Conservation (phyloP, 2,113 vertebrate genomes). For the Clarias batrachus region DNA sequence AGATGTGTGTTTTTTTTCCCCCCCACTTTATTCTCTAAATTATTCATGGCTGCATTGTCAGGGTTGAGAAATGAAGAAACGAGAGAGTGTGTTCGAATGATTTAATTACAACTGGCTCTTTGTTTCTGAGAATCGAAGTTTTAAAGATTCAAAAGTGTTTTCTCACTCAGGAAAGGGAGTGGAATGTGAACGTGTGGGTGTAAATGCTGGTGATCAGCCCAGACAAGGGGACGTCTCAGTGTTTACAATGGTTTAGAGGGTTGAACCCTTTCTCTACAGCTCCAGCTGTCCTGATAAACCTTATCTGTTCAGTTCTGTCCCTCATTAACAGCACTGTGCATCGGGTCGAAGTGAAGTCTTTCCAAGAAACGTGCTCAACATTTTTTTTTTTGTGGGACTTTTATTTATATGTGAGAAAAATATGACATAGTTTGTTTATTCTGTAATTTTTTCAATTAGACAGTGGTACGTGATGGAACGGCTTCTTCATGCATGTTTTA, state of each 20-base stretch:
- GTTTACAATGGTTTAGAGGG: not conserved
- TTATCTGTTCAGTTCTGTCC: not conserved
- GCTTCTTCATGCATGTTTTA: not conserved
- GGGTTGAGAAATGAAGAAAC: not conserved
- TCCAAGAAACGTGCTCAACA: not conserved
- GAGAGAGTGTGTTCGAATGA: not conserved
- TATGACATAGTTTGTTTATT: not conserved
- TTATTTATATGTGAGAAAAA: not conserved
- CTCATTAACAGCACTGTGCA: not conserved
- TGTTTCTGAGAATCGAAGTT: not conserved
- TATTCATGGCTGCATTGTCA: not conserved
- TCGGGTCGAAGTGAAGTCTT: not conserved
- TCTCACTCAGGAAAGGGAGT: slow-evolving; percentile 9
- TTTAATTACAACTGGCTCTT: not conserved
- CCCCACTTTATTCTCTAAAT: not conserved
- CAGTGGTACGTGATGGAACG: too few relatives aligned
- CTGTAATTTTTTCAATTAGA: not conserved
- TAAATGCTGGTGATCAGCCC: not conserved
- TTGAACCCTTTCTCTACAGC: not conserved
- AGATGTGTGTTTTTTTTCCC: not conserved
- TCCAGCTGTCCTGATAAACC: not conserved
- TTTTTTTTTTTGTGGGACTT: not conserved
- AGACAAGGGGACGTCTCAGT: not conserved
- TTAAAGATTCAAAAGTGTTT: slow-evolving; percentile 17
- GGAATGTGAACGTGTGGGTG: not conserved